A percentile compares a stretch with the other conserved stretches of the same genome.
phyloP scores from a whole-genome alignment of 2,113 vertebrate species.

The Pomatorhinus ruficollis region DNA sequence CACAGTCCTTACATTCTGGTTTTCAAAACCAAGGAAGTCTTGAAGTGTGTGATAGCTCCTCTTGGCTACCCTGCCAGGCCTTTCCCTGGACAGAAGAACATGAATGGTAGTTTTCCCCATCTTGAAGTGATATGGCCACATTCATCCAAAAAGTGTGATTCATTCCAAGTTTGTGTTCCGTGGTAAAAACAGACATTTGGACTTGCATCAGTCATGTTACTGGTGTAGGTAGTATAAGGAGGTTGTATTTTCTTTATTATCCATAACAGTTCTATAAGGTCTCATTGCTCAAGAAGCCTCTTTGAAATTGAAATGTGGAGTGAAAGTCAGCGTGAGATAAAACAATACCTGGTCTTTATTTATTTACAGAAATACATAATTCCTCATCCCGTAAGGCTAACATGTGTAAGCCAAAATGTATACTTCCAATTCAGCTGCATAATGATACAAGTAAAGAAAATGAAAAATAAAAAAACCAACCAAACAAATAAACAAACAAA shows the following conservation, averaged over 20 bases:
- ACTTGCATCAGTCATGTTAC: background rate
- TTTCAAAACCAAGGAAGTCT: background rate
- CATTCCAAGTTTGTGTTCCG: background rate
- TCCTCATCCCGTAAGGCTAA: background rate
- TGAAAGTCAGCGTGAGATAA: background rate
- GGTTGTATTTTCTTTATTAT: background rate
- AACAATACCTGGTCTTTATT: background rate
- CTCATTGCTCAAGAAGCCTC: background rate
- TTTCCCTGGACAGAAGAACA: background rate
- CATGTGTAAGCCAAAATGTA: background rate
- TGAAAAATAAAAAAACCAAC: background rate
- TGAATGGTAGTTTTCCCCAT: background rate
- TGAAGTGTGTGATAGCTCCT: background rate
- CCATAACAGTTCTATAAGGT: background rate
- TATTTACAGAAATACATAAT: background rate
- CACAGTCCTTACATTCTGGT: background rate
- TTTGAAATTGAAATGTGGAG: background rate
- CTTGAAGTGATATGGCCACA: background rate
- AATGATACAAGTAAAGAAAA: rapidly evolving
- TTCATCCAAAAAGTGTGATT: background rate
- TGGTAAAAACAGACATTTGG: background rate
- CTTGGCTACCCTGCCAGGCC: background rate
- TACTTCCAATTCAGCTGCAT: background rate
- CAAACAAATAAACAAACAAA: background rate
- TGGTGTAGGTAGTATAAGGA: background rate